These are phyloP conservation scores for Danio rerio DNA, from an alignment of 2,113 vertebrate genomes.

Conservation along the genomic window GRCz12tu NC_133183.1:28468001-28468500, in stretches of 20 bases:
- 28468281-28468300: no score
- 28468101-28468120: background rate
- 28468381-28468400: no score
- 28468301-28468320: no score
- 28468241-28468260: background rate
- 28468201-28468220: background rate
- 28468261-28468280: background rate
- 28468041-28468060: slow-evolving; percentile 34
- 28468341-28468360: no score
- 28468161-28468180: background rate
- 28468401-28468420: no score
- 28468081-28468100: slow-evolving; percentile 19
- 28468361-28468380: no score
- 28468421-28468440: no score
- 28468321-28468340: no score
- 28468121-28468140: slow-evolving; percentile 8
- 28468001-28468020: slow-evolving; percentile 12
- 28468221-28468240: background rate
- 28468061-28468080: slow-evolving; percentile 24
- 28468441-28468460: no score
- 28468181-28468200: background rate
- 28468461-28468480: no score
- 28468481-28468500: no score
- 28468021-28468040: background rate
- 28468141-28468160: background rate